Evolutionary conservation across 64 coral and sea anemone species (phyloP), one percentile per base, ranked within the genome.

Genomic region (Pocillopora damicornis): DNA sequence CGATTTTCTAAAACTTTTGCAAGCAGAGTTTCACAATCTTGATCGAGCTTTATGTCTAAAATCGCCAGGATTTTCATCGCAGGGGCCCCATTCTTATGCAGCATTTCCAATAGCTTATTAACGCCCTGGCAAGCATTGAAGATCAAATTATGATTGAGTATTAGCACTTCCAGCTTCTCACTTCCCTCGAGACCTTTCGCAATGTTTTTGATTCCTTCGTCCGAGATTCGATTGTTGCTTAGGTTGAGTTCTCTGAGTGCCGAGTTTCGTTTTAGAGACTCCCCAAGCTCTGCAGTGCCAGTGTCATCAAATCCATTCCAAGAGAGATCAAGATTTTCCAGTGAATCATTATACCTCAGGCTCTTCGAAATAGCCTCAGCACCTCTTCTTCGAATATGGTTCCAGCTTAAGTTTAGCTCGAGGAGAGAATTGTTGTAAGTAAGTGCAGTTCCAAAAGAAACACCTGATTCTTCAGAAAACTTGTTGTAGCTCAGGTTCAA

Each of bases 251-350:
- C 90, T 5, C 77, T 79, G 23, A 96, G 30, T n/a, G 87, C 88
- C 22, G 87, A 93, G 60, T 96, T 96, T 60, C 87, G 84, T 38
- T 96, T 92, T 22, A 96, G 58, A 4, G 94, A 76, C 5, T 92
- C 94, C 37, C 81, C 80, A 20, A 96, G 69, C 16, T 72, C 91
- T 61, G 60, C 62, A 37, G 94, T 96, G 38, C 94, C 94, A 37
- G 11, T 76, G 25, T 96, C 91, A 83, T 96, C 94, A 26, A 96
- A 96, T 34, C 94, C 94, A 56, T 96, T 96, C 94, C 94, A 96
- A 23, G 94, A 96, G 15, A 96, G 63, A 82, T 96, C 87, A 35
- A 96, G 30, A 37, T 89, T 90, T 81, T 93, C 90, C 35, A 96
- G 61, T 0, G 87, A 88, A 20, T 90, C 81, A 30, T 96, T 96